A percentile compares a stretch with the other conserved stretches of the same genome.
These are phyloP conservation scores for Suillia variegata DNA, from an alignment of 2,888 invertebrate genomes.

Conservation along the genomic window DNA sequence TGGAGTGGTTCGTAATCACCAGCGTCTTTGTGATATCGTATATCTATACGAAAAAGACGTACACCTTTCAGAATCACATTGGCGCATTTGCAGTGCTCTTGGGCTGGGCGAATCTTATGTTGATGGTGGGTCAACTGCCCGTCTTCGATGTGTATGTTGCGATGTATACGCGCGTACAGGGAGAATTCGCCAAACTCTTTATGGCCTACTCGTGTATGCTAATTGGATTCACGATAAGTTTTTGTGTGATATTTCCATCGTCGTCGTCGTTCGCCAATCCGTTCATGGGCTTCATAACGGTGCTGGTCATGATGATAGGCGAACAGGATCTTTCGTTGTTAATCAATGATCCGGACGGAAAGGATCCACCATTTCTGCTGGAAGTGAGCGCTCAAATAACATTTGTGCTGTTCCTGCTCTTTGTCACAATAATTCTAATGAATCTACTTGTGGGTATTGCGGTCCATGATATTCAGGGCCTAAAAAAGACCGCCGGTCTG, in stretches of 20 bases:
- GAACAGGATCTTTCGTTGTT: constrained; percentile 79
- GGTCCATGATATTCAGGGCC: constrained; percentile 84
- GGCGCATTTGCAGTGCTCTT: constrained; percentile 85
- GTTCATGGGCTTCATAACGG: constrained; percentile 82
- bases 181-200: constrained; percentile 84
- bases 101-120: constrained; percentile 89
- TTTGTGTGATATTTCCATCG: constrained; percentile 85
- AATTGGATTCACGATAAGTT: constrained; percentile 85
- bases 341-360: constrained; percentile 76
- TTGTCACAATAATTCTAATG: constrained; percentile 86
- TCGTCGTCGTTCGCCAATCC: constrained; percentile 83
- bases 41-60: constrained; percentile 76
- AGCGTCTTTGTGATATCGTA: constrained; percentile 85
- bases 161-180: constrained; percentile 87
- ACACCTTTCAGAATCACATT: constrained; percentile 85
- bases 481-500: constrained; percentile 83
- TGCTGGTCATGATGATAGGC: constrained; percentile 88
- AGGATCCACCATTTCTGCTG: constrained; percentile 75
- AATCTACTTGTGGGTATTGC: constrained; percentile 85
- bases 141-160: constrained; percentile 89
- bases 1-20: constrained; percentile 85
- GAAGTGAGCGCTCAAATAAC: constrained; percentile 83
- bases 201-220: constrained; percentile 84
- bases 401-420: constrained; percentile 78
- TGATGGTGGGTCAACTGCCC: constrained; percentile 87